A percentile compares a stretch with the other conserved stretches of the same genome.
Evolutionary conservation across 2,113 vertebrate genomes (phyloP).

Genomic region (Anguilla japonica): DNA sequence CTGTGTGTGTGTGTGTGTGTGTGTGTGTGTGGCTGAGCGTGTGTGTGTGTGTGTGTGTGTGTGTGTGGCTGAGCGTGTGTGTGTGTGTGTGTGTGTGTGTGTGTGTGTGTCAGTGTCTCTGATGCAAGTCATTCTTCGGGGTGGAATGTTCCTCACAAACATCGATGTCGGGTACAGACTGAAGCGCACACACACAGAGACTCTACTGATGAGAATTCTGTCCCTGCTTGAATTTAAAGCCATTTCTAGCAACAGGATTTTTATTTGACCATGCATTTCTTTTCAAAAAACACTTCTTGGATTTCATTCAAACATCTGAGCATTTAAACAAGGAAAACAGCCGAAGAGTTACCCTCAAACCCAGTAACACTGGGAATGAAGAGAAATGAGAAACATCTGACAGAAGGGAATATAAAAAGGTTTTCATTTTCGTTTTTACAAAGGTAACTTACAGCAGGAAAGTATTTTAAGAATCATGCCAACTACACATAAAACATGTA

Average conservation of each 20-base stretch:
- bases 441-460: slow-evolving; percentile 56
- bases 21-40: not conserved
- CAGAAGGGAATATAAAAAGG: slow-evolving; percentile 59
- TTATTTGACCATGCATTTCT: not conserved
- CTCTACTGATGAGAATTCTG: not conserved
- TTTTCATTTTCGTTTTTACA: slow-evolving; percentile 49
- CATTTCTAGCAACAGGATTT: not conserved
- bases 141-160: not conserved
- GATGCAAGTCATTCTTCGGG: not conserved
- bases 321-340: not conserved
- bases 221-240: not conserved
- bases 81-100: too few species aligned
- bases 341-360: not conserved
- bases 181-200: not conserved
- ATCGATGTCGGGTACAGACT: not conserved
- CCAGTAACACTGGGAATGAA: not conserved
- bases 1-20: too few species aligned
- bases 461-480: slow-evolving; percentile 42
- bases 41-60: too few species aligned
- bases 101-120: not conserved
- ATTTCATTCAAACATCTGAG: not conserved
- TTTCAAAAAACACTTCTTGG: not conserved
- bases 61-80: too few species aligned
- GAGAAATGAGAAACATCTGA: slow-evolving; percentile 39
- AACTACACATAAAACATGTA: slow-evolving; percentile 39